Evolutionary conservation across 2,888 invertebrate species (phyloP), one percentile per base, ranked within the genome.

Genomic region (Linyphia triangularis): DNA sequence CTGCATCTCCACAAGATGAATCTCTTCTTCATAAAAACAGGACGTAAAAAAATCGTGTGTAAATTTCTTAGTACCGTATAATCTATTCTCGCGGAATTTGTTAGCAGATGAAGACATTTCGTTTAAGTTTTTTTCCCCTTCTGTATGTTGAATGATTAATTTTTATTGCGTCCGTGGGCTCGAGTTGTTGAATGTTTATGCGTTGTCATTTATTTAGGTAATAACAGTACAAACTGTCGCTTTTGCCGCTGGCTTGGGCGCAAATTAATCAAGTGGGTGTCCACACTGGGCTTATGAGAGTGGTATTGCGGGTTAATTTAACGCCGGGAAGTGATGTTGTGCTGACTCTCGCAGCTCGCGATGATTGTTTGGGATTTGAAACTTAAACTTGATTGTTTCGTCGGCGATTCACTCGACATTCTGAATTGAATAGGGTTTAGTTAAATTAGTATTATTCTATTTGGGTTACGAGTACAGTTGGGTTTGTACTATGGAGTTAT

Each of bases 121-220:
- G 43, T n/a, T 63, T 63, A 63, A 65, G 28, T 73, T 43, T 26
- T 13, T 5, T 3, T 0, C 7, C 51, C 37, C 7, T 70, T 33
- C 33, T 37, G 37, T 40, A 51, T 81, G 43, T 22, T 24, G 77
- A 26, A 37, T 75, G 84, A 84, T 84, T 84, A 84, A 84, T 84
- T 84, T 73, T 84, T 84, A 84, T 75, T 43, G 75, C 84, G 30
- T 33, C 67, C 37, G 75, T 57, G 57, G 84, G 82, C 37, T 16
- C 13, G 51, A 84, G 84, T 75, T 77, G 77, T 57, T 84, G 84
- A 84, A 84, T 84, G 84, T 84, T 84, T 75, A 65, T 59, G 37
- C 69, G 65, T 84, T 84, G 84, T 84, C 84, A 84, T 84, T 84
- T 84, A 84, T 84, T 84, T 77, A 65, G 77, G 84, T 77, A 84